These are phyloP conservation scores for Aphidius colemani DNA, from an alignment of 2,888 invertebrate genomes.

Conservation along the genomic window DNA sequence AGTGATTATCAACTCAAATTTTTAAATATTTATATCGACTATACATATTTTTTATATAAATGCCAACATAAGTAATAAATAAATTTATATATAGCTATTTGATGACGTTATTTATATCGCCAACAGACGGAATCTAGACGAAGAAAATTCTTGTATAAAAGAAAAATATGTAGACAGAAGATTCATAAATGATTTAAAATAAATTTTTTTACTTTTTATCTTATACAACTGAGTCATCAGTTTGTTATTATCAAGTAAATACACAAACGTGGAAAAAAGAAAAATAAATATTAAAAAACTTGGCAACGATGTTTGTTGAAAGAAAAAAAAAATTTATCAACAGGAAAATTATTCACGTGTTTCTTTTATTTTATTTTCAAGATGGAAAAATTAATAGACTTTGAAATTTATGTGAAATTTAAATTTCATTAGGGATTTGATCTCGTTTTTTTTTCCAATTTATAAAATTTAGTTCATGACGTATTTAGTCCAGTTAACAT, in stretches of 20 bases:
- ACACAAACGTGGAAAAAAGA: conserved; percentile 1
- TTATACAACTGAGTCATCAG: not conserved
- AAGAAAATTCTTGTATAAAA: too few species aligned
- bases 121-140: too few species aligned
- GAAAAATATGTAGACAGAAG: not conserved
- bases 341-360: conserved; percentile 1
- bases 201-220: not conserved
- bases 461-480: too few species aligned
- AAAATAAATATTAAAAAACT: conserved; percentile 12
- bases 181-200: not conserved
- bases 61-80: too few species aligned
- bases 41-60: not conserved
- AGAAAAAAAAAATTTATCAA: conserved; percentile 9
- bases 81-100: too few species aligned
- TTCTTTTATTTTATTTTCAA: not conserved
- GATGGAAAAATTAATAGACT: too few species aligned
- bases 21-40: not conserved
- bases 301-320: conserved; percentile 10
- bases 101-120: too few species aligned
- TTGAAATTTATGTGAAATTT: too few species aligned
- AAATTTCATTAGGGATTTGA: too few species aligned
- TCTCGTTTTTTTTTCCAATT: too few species aligned
- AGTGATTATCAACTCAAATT: not conserved
- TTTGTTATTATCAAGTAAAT: not conserved
- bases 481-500: too few species aligned